phyloP scores from a whole-genome alignment of 2,113 vertebrate species.

The Nanger granti region DNA sequence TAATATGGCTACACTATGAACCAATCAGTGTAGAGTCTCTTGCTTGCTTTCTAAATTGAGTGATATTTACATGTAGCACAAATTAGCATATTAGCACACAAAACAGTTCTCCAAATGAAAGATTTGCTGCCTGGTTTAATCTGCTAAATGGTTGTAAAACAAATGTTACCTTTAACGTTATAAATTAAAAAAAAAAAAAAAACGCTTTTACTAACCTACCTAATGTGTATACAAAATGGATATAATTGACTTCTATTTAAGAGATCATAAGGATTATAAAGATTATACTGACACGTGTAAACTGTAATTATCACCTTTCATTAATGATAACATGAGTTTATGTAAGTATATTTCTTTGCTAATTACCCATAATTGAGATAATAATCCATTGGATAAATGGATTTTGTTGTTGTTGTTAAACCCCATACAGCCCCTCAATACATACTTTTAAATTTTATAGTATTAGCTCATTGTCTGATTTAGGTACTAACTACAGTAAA shows the following conservation, averaged over 20 bases:
- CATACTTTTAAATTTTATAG: slow-evolving; percentile 14
- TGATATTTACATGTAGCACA: slow-evolving; percentile 41
- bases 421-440: background rate
- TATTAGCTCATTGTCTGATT: background rate
- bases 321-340: slow-evolving; percentile 45
- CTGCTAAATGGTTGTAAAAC: slow-evolving; percentile 51
- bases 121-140: slow-evolving; percentile 39
- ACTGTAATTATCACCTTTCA: slow-evolving; percentile 64
- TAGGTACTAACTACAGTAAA: background rate
- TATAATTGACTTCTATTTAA: slow-evolving; percentile 59
- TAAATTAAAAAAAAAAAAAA: slow-evolving; percentile 34
- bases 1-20: background rate
- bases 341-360: slow-evolving; percentile 41
- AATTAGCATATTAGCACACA: slow-evolving; percentile 51
- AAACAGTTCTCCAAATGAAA: slow-evolving; percentile 47
- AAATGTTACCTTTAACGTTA: slow-evolving; percentile 57
- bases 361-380: slow-evolving; percentile 61
- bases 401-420: background rate
- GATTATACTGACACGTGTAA: slow-evolving; percentile 52
- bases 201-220: slow-evolving; percentile 43
- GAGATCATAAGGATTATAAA: slow-evolving; percentile 59
- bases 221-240: slow-evolving; percentile 47
- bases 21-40: background rate
- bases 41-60: slow-evolving; percentile 44
- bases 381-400: slow-evolving; percentile 49